A percentile compares a stretch with the other conserved stretches of the same genome.
These are phyloP conservation scores for Caenorhabditis angaria DNA, from an alignment of 2,888 invertebrate species.

Conservation along the genomic window DNA sequence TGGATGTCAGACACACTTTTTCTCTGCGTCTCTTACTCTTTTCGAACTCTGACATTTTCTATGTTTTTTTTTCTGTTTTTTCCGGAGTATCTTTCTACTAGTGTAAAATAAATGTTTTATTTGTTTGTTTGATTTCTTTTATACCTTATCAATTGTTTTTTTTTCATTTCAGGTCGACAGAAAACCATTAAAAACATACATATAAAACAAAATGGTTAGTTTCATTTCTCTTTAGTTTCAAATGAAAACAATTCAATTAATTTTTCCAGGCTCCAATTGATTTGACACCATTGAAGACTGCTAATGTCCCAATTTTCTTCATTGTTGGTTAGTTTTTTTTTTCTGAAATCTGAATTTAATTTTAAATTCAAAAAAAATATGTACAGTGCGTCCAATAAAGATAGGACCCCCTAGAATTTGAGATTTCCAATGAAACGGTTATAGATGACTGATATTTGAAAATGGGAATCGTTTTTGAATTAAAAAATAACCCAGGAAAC, in stretches of 20 bases:
- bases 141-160: neutral
- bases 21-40: neutral
- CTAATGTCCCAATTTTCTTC: slow-evolving; percentile 71
- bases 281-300: slow-evolving; percentile 64
- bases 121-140: neutral
- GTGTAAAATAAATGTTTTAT: too few species aligned
- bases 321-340: slow-evolving; percentile 64
- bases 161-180: neutral
- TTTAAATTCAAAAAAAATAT: too few species aligned
- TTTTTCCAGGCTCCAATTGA: slow-evolving; percentile 56
- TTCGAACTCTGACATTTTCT: neutral
- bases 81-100: too few species aligned
- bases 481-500: too few species aligned
- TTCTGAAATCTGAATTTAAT: too few species aligned
- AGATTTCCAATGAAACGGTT: too few species aligned
- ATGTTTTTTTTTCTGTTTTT: neutral
- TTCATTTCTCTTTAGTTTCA: neutral
- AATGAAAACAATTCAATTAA: neutral
- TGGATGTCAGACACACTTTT: neutral
- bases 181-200: neutral
- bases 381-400: too few species aligned
- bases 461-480: too few species aligned
- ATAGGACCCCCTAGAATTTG: too few species aligned
- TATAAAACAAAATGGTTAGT: neutral
- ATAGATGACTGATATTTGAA: too few species aligned